These are phyloP conservation scores for Morone saxatilis DNA, from an alignment of 2,113 vertebrate genomes.

Conservation along the genomic window DNA sequence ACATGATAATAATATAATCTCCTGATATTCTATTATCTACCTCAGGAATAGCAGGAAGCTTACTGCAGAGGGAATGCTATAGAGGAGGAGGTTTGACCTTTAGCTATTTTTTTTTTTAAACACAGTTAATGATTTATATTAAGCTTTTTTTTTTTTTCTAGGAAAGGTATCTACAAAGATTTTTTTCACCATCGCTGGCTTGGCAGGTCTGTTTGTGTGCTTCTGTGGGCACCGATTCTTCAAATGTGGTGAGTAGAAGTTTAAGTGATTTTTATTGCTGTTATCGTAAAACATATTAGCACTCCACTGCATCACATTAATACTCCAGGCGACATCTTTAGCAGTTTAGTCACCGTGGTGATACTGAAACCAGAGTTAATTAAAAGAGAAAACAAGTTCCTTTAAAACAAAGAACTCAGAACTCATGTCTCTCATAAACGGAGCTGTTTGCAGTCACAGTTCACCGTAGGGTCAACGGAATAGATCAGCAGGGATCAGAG, in stretches of 20 bases:
- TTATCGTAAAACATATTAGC: neutral
- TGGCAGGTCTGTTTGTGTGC: slow-evolving; percentile 92
- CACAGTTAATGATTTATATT: neutral
- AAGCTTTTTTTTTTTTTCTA: slow-evolving; percentile 62
- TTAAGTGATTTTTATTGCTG: neutral
- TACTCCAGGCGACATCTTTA: no score
- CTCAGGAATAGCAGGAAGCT: neutral
- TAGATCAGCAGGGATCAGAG: slow-evolving; percentile 1
- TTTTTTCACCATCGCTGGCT: slow-evolving; percentile 89
- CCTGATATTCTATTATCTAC: no score
- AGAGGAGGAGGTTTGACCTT: neutral
- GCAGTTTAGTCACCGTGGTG: no score
- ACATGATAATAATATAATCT: no score
- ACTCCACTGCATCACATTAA: no score
- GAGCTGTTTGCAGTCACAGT: neutral
- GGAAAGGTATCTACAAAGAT: slow-evolving; percentile 91
- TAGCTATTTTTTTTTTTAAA: neutral
- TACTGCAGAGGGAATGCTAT: neutral
- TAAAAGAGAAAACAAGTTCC: neutral
- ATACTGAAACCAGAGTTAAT: no score
- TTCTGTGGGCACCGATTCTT: slow-evolving; percentile 96
- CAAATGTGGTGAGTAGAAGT: slow-evolving; percentile 89
- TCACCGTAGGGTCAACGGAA: neutral
- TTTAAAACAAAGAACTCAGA: neutral
- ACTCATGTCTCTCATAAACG: neutral